Percentiles rank a stretch among this genome's conserved stretches.
Evolutionary conservation across 2,113 vertebrate genomes (phyloP).

Genomic region (Pedionomus torquatus): DNA sequence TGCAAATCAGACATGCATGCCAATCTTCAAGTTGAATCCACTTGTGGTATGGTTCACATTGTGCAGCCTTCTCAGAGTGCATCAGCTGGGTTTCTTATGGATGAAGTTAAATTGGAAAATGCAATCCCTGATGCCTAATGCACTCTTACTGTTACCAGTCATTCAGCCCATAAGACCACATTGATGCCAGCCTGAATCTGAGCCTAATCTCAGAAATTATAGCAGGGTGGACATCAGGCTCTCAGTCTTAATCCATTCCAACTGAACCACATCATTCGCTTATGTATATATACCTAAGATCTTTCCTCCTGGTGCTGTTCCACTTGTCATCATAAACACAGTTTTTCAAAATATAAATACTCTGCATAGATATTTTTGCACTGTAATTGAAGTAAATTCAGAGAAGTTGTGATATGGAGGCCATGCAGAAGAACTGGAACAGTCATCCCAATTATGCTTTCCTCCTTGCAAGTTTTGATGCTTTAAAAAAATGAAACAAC

Average conservation of each 20-base stretch:
- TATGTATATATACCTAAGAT: not conserved
- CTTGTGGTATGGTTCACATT: not conserved
- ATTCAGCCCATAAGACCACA: not conserved
- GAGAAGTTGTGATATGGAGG: not conserved
- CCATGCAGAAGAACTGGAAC: not conserved
- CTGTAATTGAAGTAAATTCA: not conserved
- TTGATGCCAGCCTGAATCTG: not conserved
- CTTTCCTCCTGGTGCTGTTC: not conserved
- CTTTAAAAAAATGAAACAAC: not conserved
- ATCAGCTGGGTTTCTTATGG: not conserved
- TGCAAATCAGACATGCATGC: not conserved
- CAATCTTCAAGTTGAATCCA: not conserved
- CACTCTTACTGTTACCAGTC: not conserved
- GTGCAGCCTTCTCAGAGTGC: not conserved
- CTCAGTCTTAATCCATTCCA: not conserved
- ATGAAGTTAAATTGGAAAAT: not conserved
- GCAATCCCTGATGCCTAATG: not conserved
- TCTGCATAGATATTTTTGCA: not conserved
- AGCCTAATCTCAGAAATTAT: not conserved
- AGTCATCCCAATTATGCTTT: not conserved
- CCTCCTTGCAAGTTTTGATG: not conserved
- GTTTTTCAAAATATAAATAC: not conserved
- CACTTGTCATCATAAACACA: not conserved
- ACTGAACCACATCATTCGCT: not conserved
- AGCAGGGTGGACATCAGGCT: not conserved